phyloP scores from a whole-genome alignment of 2,113 vertebrate species.

The Lipophrys pholis region DNA sequence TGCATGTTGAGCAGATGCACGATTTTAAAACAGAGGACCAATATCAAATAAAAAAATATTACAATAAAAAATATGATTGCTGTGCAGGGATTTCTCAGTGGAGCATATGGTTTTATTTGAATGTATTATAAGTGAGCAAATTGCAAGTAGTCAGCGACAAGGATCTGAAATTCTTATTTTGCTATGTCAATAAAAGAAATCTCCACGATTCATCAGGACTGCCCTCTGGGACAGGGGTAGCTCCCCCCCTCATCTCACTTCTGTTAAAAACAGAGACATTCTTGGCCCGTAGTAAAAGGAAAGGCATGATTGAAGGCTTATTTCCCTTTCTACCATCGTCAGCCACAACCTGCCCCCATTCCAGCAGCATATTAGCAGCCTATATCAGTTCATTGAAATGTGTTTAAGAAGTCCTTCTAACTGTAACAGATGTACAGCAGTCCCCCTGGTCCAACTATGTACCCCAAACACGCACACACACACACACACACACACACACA shows the following conservation, averaged over 20 bases:
- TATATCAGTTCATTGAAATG: constrained; percentile 59
- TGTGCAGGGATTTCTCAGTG: constrained; percentile 23
- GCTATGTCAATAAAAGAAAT: constrained; percentile 54
- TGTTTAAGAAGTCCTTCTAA: constrained; percentile 63
- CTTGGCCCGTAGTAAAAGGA: constrained; percentile 23
- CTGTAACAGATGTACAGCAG: constrained; percentile 61
- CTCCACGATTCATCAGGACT: constrained; percentile 39
- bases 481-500: constrained; percentile 2
- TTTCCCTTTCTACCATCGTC: constrained; percentile 58
- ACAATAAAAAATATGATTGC: constrained; percentile 29
- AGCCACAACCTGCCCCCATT: constrained; percentile 58
- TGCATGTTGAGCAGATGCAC: neutral
- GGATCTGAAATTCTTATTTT: constrained; percentile 42
- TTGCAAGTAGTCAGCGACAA: constrained; percentile 39
- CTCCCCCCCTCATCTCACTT: neutral
- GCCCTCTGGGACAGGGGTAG: constrained; percentile 10
- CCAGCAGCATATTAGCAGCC: constrained; percentile 57
- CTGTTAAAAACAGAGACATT: constrained; percentile 17
- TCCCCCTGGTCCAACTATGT: constrained; percentile 41
- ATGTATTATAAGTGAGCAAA: constrained; percentile 48
- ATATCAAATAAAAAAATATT: constrained; percentile 1
- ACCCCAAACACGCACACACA: constrained; percentile 12
- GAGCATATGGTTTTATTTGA: constrained; percentile 37
- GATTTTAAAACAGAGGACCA: too few species aligned
- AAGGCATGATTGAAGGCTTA: constrained; percentile 44